Evolutionary conservation across 2,797 vertebrate species (phyloP), one percentile per base, ranked within the genome.

Genomic region (Urocyon cinereoargenteus): DNA sequence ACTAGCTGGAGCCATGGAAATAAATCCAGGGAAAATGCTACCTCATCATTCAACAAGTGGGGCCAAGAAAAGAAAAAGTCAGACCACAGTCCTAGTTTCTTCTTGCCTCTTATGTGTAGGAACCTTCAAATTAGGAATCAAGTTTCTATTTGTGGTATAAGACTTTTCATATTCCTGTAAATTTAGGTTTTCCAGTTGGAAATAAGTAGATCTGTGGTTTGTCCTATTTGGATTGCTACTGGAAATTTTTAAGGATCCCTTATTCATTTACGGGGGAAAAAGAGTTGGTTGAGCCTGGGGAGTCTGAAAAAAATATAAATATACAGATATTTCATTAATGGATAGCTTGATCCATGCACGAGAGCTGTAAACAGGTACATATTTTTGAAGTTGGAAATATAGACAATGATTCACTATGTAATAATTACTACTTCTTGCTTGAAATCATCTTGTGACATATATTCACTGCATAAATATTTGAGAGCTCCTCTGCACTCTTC

Each of bases 371-470:
- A 73, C 59, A 94, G 62, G 6, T 59, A 86, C 6, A 1, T 93
- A 90, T 51, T 95, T 93, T 73, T 92, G 66, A 97, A 96, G 49
- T 24, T 93, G 62, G 21, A 79, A 93, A 19, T 86, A 83, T n/a
- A 91, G 77, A 82, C 16, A 93, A 9, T 88, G 72, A 93, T 61
- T 93, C 16, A 66, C 45, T 91, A 75, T 72, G 82, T 73, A 86
- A 51, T 86, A 90, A 85, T 90, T 97, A 64, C 45, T 72, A 79
- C 18, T 90, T 97, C 85, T 75, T 92, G 19, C 55, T 96, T 96
- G 6, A 83, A 90, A 70, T 75, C 31, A 93, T 28, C 31, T 70
- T 70, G 22, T 79, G 73, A 95, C 40, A 77, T 70, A 75, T 81
- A 92, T 21, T 91, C 24, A 79, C 31, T 86, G 73, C 88, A 55